phyloP scores from a whole-genome alignment of 2,888 invertebrate species.

The Dasysyrphus tricinctus region DNA sequence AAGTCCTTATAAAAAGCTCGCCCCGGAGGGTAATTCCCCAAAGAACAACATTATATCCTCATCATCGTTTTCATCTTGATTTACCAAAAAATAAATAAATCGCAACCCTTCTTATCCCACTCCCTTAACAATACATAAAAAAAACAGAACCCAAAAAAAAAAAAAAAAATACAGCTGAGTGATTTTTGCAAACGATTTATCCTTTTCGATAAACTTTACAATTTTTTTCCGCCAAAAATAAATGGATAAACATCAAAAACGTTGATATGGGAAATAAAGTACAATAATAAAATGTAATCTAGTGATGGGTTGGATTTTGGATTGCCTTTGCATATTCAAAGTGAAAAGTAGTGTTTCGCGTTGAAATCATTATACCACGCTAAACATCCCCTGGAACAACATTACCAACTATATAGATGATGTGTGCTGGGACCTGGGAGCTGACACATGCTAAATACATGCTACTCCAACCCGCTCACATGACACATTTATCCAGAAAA shows the following conservation, averaged over 20 bases:
- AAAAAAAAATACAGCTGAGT: slow-evolving; percentile 46
- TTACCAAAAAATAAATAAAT: slow-evolving; percentile 46
- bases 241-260: slow-evolving; percentile 64
- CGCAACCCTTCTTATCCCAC: slow-evolving; percentile 51
- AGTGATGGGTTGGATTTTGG: slow-evolving; percentile 17
- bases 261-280: slow-evolving; percentile 63
- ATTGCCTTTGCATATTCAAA: slow-evolving; percentile 60
- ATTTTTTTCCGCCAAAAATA: slow-evolving; percentile 60
- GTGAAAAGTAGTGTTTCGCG: slow-evolving; percentile 63
- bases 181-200: slow-evolving; percentile 71
- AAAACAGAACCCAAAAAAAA: slow-evolving; percentile 7
- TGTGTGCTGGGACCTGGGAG: slow-evolving; percentile 69
- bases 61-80: slow-evolving; percentile 61
- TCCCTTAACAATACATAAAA: not conserved
- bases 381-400: slow-evolving; percentile 55
- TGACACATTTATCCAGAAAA: slow-evolving; percentile 47
- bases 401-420: not conserved
- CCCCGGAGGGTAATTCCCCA: slow-evolving; percentile 29
- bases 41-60: slow-evolving; percentile 62
- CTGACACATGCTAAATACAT: slow-evolving; percentile 70
- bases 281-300: slow-evolving; percentile 55
- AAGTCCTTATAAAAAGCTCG: not conserved
- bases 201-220: slow-evolving; percentile 67
- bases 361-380: slow-evolving; percentile 59
- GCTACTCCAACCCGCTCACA: slow-evolving; percentile 59